These are phyloP conservation scores for Mesocricetus auratus DNA, from an alignment of 2,113 vertebrate genomes.

Conservation along the genomic window DNA sequence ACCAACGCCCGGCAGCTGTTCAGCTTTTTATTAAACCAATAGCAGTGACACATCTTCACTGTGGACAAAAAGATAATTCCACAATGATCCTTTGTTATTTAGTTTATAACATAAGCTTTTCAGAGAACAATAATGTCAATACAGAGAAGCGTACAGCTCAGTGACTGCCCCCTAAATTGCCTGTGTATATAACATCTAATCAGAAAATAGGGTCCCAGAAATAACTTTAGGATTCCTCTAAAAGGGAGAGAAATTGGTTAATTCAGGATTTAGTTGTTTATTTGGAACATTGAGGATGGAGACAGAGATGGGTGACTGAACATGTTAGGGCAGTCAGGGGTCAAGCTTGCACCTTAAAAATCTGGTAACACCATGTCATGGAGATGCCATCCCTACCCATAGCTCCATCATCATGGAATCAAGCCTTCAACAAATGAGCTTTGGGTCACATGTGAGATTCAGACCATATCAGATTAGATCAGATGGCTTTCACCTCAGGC, in stretches of 20 bases:
- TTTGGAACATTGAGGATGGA: background rate
- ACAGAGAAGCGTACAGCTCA: background rate
- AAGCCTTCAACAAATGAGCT: background rate
- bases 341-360: background rate
- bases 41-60: too few relatives aligned
- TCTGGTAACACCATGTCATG: background rate
- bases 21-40: too few relatives aligned
- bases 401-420: background rate
- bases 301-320: background rate
- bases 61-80: too few relatives aligned
- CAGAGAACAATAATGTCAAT: background rate
- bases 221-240: background rate
- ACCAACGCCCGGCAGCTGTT: too few relatives aligned
- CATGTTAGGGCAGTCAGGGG: background rate
- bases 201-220: background rate
- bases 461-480: background rate
- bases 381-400: background rate
- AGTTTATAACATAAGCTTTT: background rate
- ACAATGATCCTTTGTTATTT: background rate
- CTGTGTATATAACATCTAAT: background rate
- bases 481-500: background rate
- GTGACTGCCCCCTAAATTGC: background rate
- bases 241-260: background rate
- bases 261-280: background rate
- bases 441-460: background rate